Evolutionary conservation across 2,888 invertebrate genomes (phyloP).

Genomic region (Pherbina coryleti): DNA sequence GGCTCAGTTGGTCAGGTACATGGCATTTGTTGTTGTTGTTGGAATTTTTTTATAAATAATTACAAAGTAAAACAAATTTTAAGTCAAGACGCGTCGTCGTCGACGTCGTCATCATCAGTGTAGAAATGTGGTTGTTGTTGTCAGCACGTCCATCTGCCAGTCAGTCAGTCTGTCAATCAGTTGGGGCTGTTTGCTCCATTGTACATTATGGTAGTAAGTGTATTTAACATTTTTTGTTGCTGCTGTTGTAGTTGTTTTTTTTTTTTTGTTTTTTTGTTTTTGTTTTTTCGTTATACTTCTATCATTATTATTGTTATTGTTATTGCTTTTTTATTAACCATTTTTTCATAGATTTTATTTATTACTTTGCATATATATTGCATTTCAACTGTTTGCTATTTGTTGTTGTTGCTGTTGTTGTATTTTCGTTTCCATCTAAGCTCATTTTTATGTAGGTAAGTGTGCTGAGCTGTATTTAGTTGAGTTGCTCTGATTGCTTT

Average conservation of each 20-base stretch:
- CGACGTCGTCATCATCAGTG: background rate
- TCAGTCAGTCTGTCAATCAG: background rate
- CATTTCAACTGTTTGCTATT: background rate
- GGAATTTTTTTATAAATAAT: slow-evolving; percentile 4
- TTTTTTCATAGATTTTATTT: background rate
- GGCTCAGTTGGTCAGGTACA: slow-evolving; percentile 28
- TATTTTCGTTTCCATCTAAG: background rate
- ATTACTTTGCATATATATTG: background rate
- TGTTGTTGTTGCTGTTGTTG: slow-evolving; percentile 13
- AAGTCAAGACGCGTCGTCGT: slow-evolving; percentile 24
- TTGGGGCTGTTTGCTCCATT: no score
- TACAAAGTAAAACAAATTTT: slow-evolving; percentile 3
- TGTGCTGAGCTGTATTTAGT: slow-evolving; percentile 19
- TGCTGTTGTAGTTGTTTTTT: background rate
- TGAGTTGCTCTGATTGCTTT: background rate
- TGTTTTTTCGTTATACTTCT: background rate
- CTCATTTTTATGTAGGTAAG: slow-evolving; percentile 36
- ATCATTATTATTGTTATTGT: background rate
- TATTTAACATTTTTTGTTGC: background rate
- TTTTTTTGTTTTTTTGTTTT: background rate
- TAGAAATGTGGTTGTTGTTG: slow-evolving; percentile 5
- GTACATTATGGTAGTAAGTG: background rate
- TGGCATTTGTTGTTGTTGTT: background rate
- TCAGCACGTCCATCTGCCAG: background rate
- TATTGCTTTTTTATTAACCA: background rate